Conservation (phyloP, 1,140 invertebrate genomes). For the Neodiprion pinetum region DNA sequence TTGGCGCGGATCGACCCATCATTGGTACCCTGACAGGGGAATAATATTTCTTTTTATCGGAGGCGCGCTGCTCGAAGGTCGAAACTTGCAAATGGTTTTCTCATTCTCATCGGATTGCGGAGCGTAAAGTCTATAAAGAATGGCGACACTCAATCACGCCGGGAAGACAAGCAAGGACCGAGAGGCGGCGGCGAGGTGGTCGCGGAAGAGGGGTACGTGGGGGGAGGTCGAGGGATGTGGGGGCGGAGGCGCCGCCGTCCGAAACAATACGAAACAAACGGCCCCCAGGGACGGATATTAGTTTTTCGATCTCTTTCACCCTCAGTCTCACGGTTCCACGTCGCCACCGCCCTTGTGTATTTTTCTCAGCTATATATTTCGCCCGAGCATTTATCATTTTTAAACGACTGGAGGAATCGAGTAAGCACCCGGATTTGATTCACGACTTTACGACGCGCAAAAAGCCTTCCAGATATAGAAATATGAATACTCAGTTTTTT, state of each 20-base stretch:
- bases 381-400: slow-evolving; percentile 57
- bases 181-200: not conserved
- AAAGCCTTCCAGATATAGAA: not conserved
- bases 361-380: slow-evolving; percentile 58
- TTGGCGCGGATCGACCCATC: no score
- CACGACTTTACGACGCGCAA: not conserved
- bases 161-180: slow-evolving; percentile 39
- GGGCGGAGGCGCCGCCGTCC: slow-evolving; percentile 30
- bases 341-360: slow-evolving; percentile 36
- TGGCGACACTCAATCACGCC: slow-evolving; percentile 57
- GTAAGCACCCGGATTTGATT: slow-evolving; percentile 1
- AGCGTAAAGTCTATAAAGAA: slow-evolving; percentile 43
- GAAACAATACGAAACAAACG: slow-evolving; percentile 61
- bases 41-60: not conserved
- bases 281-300: slow-evolving; percentile 57
- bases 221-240: slow-evolving; percentile 10
- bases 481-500: not conserved
- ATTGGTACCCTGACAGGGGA: no score
- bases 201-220: not conserved
- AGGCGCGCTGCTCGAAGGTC: slow-evolving; percentile 6
- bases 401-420: slow-evolving; percentile 45
- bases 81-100: slow-evolving; percentile 22
- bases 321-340: slow-evolving; percentile 25
- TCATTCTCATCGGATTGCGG: slow-evolving; percentile 16
- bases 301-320: slow-evolving; percentile 55